Evolutionary conservation across 2,888 invertebrate genomes (phyloP).

Genomic region (Melikaiella ostensackeni): DNA sequence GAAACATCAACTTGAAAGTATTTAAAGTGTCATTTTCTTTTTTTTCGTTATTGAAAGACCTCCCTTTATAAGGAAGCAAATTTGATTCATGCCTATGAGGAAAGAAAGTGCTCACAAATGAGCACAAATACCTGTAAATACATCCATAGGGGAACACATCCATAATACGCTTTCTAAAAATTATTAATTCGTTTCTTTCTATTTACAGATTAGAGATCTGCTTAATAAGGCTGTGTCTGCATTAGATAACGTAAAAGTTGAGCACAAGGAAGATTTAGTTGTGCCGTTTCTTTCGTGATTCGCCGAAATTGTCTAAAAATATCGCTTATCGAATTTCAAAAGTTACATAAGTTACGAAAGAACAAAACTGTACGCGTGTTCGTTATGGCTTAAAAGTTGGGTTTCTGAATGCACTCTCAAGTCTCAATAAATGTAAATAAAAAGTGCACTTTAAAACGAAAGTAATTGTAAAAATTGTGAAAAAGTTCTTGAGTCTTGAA

Average conservation of each 20-base stretch:
- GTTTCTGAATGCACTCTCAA: not conserved
- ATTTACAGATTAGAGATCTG: conserved; percentile 84
- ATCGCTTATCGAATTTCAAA: not conserved
- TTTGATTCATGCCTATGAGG: too few relatives aligned
- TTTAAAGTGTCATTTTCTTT: too few relatives aligned
- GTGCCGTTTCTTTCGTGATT: conserved; percentile 85
- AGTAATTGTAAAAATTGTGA: not conserved
- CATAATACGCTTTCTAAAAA: too few relatives aligned
- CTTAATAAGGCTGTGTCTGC: conserved; percentile 85
- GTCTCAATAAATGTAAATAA: not conserved
- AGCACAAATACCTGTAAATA: too few relatives aligned
- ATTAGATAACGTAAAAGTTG: conserved; percentile 88
- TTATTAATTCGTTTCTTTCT: not conserved
- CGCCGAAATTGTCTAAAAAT: not conserved
- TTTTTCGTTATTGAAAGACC: too few relatives aligned
- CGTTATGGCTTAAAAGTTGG: not conserved
- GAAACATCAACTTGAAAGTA: too few relatives aligned
- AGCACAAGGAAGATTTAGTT: conserved; percentile 93
- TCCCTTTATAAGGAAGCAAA: too few relatives aligned
- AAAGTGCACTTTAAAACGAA: not conserved
- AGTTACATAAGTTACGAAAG: not conserved
- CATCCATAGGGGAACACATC: too few relatives aligned
- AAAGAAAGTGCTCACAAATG: too few relatives aligned
- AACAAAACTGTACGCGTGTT: not conserved
- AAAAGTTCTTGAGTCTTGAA: not conserved